A percentile compares a stretch with the other conserved stretches of the same genome.
Evolutionary conservation across 2,888 invertebrate genomes (phyloP).

Genomic region (Cyclophora albipunctata): DNA sequence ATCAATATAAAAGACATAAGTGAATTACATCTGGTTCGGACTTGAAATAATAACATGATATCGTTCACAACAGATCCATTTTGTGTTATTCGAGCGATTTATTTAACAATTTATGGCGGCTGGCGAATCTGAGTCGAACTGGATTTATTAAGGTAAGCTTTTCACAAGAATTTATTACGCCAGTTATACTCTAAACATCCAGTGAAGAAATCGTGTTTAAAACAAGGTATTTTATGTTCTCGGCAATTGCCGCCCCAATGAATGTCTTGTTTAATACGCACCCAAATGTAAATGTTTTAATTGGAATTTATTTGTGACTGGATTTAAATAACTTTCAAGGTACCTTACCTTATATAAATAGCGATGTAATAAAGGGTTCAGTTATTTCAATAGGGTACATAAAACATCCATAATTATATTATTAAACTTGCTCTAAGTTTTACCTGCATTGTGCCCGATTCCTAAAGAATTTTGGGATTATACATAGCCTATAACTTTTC

Average conservation of each 20-base stretch:
- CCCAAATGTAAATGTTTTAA: too few relatives aligned
- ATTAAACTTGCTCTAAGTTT: too few relatives aligned
- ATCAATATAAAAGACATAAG: not conserved
- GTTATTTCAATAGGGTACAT: too few relatives aligned
- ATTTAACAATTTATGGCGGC: conserved; percentile 64
- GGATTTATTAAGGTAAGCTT: conserved; percentile 63
- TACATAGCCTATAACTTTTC: too few relatives aligned
- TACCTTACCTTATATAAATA: too few relatives aligned
- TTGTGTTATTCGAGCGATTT: conserved; percentile 56
- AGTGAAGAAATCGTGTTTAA: conserved; percentile 38
- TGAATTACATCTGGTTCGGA: conserved; percentile 20
- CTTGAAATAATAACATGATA: conserved; percentile 37
- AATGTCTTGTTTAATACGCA: conserved; percentile 5
- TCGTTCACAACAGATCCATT: conserved; percentile 36
- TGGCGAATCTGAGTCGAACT: conserved; percentile 58
- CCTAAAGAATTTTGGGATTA: too few relatives aligned
- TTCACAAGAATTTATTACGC: conserved; percentile 54
- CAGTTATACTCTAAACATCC: conserved; percentile 37
- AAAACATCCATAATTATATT: too few relatives aligned
- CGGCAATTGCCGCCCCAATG: conserved; percentile 9
- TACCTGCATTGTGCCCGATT: too few relatives aligned
- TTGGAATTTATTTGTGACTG: too few relatives aligned
- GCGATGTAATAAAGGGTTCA: too few relatives aligned
- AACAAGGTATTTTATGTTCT: conserved; percentile 22
- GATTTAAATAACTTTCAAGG: too few relatives aligned